A percentile compares a stretch with the other conserved stretches of the same genome.
Evolutionary conservation across 2,113 vertebrate species (phyloP).

Genomic region (Ceyx melanurus): DNA sequence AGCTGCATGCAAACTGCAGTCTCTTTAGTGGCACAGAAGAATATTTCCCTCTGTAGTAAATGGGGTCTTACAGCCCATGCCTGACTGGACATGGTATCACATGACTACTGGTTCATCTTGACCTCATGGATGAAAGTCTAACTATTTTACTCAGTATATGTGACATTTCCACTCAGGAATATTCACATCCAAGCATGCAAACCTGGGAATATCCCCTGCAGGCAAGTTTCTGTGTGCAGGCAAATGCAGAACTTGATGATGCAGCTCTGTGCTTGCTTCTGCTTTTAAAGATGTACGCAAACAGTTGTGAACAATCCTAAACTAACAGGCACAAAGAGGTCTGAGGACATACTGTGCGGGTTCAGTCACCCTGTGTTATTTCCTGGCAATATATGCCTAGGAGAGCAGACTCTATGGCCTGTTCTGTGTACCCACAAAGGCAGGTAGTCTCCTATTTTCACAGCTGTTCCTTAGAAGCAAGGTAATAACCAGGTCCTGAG

Average conservation of each 20-base stretch:
- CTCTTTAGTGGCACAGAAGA: neutral
- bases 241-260: neutral
- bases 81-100: rapidly evolving
- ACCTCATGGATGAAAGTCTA: neutral
- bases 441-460: neutral
- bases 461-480: neutral
- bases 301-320: neutral
- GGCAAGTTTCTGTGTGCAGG: neutral
- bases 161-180: neutral
- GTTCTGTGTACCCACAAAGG: neutral
- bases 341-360: rapidly evolving
- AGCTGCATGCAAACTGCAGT: neutral
- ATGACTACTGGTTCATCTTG: neutral
- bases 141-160: neutral
- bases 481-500: neutral
- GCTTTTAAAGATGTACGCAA: neutral
- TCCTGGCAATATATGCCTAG: neutral
- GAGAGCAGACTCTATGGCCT: neutral
- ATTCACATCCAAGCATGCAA: neutral
- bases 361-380: neutral
- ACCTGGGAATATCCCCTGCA: neutral
- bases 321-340: neutral
- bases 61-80: neutral
- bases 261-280: neutral
- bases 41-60: neutral